Base-by-base conservation (phyloP, 2,797 vertebrate genomes). In the Ptychadena robeensis region DNA sequence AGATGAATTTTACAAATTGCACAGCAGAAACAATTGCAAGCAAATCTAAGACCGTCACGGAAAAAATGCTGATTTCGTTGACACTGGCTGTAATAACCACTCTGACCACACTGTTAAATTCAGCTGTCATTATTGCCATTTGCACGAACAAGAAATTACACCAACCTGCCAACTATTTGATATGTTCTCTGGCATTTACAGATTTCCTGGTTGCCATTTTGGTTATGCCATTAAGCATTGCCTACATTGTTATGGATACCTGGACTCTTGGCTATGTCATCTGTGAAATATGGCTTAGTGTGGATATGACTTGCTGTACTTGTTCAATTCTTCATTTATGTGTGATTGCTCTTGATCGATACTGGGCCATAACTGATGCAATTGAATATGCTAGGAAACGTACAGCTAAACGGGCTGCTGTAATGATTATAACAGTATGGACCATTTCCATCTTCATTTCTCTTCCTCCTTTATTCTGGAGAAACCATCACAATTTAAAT, bases 241-340 rank as follows among this genome's bases (percentile, higher is more conserved):
- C 94, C 66, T 96, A 97, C 89, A 96, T 97, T 71, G 92, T 94
- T 86, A 94, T 89, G 87, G 93, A 94, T 75, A 90, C 86, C 38
- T 97, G 96, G 96, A 88, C 91, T 48, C 89, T 97, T 85, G 96
- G 96, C 0, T 92, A 92, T 72, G 93, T 95, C 59, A 89, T 95
- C 83, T 97, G 96, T 1, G 95, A 97, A 87, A 90, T 94, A 69
- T 97, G 96, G 96, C 90, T 97, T 7, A 96, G 96, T 5, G 80
- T 96, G 0, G 96, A 97, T 88, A 96, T 97, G 95, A 96, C 95
- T 77, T 97, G 96, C 86, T 97, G 96, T 89, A 97, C 96, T 0
- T 96, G 96, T 82, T 97, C 96, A 9, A 97, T 97, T 87, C 93
- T 97, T 77, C 96, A 97, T 32, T 91, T 97, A 82, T 96, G 96